Evolutionary conservation across 2,113 vertebrate species (phyloP).

Genomic region (Arenaria interpres): DNA sequence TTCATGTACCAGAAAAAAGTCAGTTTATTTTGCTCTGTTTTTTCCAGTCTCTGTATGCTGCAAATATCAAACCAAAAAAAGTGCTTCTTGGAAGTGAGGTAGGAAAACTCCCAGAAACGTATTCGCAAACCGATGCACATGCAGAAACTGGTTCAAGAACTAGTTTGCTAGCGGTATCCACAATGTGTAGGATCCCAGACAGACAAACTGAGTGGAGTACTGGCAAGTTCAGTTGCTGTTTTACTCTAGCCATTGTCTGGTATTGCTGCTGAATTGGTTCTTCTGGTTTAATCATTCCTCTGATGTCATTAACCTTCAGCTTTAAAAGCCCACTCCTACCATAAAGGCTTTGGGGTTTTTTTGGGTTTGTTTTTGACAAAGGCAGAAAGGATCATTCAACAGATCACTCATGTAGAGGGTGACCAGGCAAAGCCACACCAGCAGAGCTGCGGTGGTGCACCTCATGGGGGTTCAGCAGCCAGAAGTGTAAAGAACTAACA

Average conservation of each 20-base stretch:
- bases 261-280: not conserved
- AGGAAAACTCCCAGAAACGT: not conserved
- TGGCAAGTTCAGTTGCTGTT: not conserved
- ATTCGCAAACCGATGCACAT: not conserved
- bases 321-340: not conserved
- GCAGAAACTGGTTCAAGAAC: slow-evolving; percentile 11
- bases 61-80: not conserved
- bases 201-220: not conserved
- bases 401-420: not conserved
- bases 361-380: not conserved
- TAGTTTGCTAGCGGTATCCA: not conserved
- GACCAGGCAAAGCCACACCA: not conserved
- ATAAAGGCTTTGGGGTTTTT: not conserved
- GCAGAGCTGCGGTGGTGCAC: not conserved
- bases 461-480: not conserved
- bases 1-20: not conserved
- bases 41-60: not conserved
- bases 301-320: not conserved
- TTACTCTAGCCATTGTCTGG: not conserved
- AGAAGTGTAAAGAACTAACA: not conserved
- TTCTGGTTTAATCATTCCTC: not conserved
- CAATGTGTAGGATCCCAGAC: not conserved
- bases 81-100: not conserved
- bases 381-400: not conserved
- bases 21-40: not conserved